Evolutionary conservation across 2,113 vertebrate genomes (phyloP).

Genomic region (Colaptes auratus): DNA sequence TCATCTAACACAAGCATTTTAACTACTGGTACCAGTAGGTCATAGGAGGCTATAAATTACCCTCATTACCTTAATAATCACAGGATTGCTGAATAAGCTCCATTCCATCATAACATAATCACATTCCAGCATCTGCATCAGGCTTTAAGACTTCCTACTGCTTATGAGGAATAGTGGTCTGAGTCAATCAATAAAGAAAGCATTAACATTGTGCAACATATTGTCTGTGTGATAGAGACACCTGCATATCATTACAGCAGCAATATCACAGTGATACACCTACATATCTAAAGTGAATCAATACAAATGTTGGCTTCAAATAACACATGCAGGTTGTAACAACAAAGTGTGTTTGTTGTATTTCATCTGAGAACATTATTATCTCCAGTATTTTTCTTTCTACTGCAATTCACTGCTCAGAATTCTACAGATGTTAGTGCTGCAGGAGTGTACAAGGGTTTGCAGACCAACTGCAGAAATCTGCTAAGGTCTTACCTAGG

Average conservation of each 20-base stretch:
- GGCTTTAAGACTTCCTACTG: conserved; percentile 46
- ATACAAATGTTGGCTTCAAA: conserved; percentile 16
- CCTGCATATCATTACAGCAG: neutral
- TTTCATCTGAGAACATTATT: neutral
- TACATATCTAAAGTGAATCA: conserved; percentile 11
- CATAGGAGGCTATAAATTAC: conserved; percentile 48
- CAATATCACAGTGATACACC: neutral
- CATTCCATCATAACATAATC: conserved; percentile 45
- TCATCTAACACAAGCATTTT: conserved; percentile 15
- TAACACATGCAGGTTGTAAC: neutral
- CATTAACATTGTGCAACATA: neutral
- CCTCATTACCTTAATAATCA: conserved; percentile 49
- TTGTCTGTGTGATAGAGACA: neutral
- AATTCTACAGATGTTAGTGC: neutral
- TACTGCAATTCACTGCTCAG: neutral
- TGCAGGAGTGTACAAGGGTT: neutral
- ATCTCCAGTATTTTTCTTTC: neutral
- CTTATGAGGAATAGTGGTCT: neutral
- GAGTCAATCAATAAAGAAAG: conserved; percentile 33
- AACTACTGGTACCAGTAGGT: conserved; percentile 18
- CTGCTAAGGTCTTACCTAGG: neutral
- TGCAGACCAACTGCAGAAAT: neutral
- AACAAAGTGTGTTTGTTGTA: neutral
- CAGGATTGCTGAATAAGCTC: conserved; percentile 43
- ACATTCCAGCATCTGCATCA: conserved; percentile 40